Evolutionary conservation across 2,113 vertebrate genomes (phyloP), one percentile per base, ranked within the genome.

Genomic region (Bos javanicus): DNA sequence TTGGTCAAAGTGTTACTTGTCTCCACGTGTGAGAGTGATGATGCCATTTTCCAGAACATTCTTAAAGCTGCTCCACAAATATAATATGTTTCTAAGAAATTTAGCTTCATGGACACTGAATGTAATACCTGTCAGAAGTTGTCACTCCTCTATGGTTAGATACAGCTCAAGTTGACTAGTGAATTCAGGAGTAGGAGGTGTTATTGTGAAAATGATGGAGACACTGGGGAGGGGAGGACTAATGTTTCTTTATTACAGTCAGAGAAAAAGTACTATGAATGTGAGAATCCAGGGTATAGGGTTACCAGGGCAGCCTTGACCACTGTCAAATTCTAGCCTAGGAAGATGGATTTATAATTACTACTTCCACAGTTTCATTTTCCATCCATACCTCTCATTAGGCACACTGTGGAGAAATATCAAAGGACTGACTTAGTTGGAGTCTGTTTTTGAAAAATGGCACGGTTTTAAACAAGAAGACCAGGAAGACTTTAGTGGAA

Each of bases 21-120:
- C 48, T 95, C 28, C 3, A 23, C 9, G 39, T 76, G 15, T 87
- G 52, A 95, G 46, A 87, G 23, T 26, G 25, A 74, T 28, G 12
- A 21, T 93, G 21, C 67, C 43, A 30, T 93, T 98, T 97, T 87
- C 67, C 6, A 94, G 81, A 96, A 60, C 54, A 74, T 83, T 82
- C 74, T 95, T 50, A 19, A 14, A 50, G 80, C 26, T 96, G 33
- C 11, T 21, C 30, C 30, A 62, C 54, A 85, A 43, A 48, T 25
- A 85, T 92, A 50, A 23, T 5, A 33, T 28, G 36, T 95, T 97
- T 60, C 71, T 48, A 64, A 67, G 56, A 91, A 82, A 57, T 92
- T 90, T 25, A 64, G 90, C 33, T 16, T 87, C 8, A 36, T n/a
- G 87, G 23, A 54, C 23, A 59, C 19, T 28, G 39, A 87, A 13